phyloP scores from a whole-genome alignment of 2,113 vertebrate genomes.

The Poecilia latipinna region DNA sequence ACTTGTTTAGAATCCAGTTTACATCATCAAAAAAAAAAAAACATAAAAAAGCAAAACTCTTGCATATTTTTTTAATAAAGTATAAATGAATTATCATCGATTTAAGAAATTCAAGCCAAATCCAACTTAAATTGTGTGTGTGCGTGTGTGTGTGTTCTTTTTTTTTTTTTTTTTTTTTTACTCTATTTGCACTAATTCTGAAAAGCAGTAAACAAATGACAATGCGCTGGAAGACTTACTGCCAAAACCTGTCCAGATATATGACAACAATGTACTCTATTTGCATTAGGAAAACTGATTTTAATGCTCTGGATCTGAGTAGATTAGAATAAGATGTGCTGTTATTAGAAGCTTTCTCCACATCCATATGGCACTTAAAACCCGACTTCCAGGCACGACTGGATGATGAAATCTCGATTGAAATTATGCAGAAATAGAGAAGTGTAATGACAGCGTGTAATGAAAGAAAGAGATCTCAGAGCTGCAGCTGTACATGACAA shows the following conservation, averaged over 20 bases:
- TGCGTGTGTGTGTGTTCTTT: not conserved
- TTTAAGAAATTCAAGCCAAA: conserved; percentile 15
- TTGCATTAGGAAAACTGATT: conserved; percentile 34
- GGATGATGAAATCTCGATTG: conserved; percentile 32
- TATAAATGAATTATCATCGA: conserved; percentile 13
- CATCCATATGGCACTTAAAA: conserved; percentile 36
- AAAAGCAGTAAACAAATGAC: conserved; percentile 19
- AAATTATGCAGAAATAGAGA: conserved; percentile 23
- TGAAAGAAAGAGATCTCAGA: conserved; percentile 31
- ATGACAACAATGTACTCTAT: conserved; percentile 22
- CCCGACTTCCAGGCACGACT: conserved; percentile 6
- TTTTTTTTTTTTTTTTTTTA: not conserved
- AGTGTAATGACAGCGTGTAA: conserved; percentile 12
- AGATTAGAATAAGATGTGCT: conserved; percentile 30
- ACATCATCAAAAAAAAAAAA: conserved; percentile 22
- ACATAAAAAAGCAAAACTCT: conserved; percentile 6
- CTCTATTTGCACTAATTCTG: conserved; percentile 24
- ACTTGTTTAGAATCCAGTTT: not conserved
- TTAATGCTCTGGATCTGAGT: conserved; percentile 11
- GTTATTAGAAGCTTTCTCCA: conserved; percentile 21
- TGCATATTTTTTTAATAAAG: not conserved
- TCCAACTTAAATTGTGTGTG: conserved; percentile 18
- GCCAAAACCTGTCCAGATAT: conserved; percentile 7
- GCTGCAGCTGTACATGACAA: conserved; percentile 31
- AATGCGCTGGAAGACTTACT: conserved; percentile 1